Conservation (phyloP, 1,140 invertebrate genomes). For the Eueides isabella region DNA sequence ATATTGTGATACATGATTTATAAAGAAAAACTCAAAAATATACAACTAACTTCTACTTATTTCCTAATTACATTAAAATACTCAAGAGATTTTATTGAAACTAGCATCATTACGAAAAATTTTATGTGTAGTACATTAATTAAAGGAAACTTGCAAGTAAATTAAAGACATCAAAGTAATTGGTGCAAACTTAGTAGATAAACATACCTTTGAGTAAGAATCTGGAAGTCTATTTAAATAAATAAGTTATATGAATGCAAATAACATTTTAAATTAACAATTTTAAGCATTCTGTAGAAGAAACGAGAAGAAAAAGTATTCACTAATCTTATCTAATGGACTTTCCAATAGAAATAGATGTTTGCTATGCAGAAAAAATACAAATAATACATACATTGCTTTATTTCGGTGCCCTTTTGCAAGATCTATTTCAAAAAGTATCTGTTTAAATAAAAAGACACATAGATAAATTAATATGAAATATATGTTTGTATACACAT, state of each 20-base stretch:
- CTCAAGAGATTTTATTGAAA: background rate
- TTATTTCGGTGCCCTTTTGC: background rate
- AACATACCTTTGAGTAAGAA: conserved; percentile 4
- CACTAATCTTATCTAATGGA: too few relatives aligned
- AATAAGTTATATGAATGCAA: background rate
- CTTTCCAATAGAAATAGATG: too few relatives aligned
- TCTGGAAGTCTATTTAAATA: background rate
- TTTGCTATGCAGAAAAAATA: too few relatives aligned
- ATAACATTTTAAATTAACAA: too few relatives aligned
- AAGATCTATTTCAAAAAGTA: conserved; percentile 33
- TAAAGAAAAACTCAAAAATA: too few relatives aligned
- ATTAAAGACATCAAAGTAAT: background rate
- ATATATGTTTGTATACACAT: background rate
- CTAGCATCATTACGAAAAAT: background rate
- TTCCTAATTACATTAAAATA: background rate
- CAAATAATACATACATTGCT: background rate
- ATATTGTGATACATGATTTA: too few relatives aligned
- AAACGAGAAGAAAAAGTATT: too few relatives aligned
- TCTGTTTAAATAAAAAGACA: conserved; percentile 8
- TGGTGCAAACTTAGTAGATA: background rate
- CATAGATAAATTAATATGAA: background rate
- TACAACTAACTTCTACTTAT: too few relatives aligned
- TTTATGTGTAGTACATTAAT: background rate
- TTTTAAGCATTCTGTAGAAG: too few relatives aligned
- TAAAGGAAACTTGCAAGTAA: background rate